Base-by-base conservation (phyloP, 2,113 vertebrate genomes). In the Myiozetetes cayanensis region DNA sequence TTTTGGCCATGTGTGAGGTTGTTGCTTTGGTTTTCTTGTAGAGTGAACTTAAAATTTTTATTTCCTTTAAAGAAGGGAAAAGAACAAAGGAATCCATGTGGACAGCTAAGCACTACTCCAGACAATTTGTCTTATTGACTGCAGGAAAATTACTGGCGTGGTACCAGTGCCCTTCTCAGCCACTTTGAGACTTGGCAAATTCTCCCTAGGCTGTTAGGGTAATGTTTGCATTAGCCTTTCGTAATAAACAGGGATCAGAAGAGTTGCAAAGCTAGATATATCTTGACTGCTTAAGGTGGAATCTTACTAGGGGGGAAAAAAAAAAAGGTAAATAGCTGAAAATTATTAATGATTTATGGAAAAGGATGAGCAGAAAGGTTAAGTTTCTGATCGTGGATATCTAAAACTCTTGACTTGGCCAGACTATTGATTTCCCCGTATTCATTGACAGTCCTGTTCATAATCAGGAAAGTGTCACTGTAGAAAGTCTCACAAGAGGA, bases 181-280 rank as follows among this genome's bases (percentile, higher is more conserved):
- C 53, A 30, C 89, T 92, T 66, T 65, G 86, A 78, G 73, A 81
- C 80, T 89, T 92, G 87, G 77, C 73, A 89, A 68, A 50, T 85
- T 80, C 87, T 92, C 52, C 56, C 20, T 68, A n/a, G 35, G 39
- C 72, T 75, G 37, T 73, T 81, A 92, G 80, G 52, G 46, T 88
- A 74, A 86, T 44, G 47, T 74, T 90, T 92, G 83, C 81, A 83
- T 94, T 94, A 87, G 53, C 53, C 43, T 88, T 89, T 73, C 61
- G 37, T 78, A 75, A 65, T 72, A 85, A 94, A 66, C 52, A 61
- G 52, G 30, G 77, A 75, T 71, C 84, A 87, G 80, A 93, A 87
- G 56, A 53, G 44, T 75, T 94, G 85, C 92, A 81, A 74, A 67
- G 39, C 35, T 55, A 15, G 59, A 62, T 79, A 66, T 62, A 10